Base-by-base conservation (phyloP, 2,797 vertebrate species). In the Cyclopterus lumpus region DNA sequence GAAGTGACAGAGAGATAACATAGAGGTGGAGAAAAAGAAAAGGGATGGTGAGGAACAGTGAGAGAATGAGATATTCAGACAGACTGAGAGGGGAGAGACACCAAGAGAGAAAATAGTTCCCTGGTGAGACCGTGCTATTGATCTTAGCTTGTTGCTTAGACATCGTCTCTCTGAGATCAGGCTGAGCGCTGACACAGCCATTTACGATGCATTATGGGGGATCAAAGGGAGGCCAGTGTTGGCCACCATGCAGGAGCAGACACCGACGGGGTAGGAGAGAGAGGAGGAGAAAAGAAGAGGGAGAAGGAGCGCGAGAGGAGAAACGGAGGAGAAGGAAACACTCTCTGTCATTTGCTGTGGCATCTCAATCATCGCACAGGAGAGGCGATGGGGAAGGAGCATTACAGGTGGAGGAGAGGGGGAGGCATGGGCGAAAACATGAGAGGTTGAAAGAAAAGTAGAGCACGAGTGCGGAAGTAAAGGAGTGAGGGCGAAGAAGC, bases 121-220 rank as follows among this genome's bases (percentile, higher is more conserved):
- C 83, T 24, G 28, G 70, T 80, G 89, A 78, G 75, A 74, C 66
- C 5, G 44, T 6, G 49, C 77, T 80, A 87, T 85, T 90, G 90
- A 92, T 90, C 82, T 75, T n/a, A 61, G 85, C 86, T 81, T 82
- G 82, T 90, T 89, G 86, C 83, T 87, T 66, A 32, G 73, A 80
- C 83, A 86, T 81, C 83, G 76, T 80, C 84, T 80, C 84, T 85
- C 78, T 83, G 80, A 87, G 80, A 90, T 89, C 85, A 86, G 77
- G 59, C 70, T 60, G 63, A 80, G 72, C 32, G 58, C 86, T 87
- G 89, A 91, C 88, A 80, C 86, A 79, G 72, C 64, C 85, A 87
- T 93, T n/a, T 92, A 87, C 72, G 76, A 78, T 83, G 88, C 82
- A 89, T 93, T 91, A 92, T 91, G 83, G 81, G 85, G 75, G 88